phyloP scores from a whole-genome alignment of 2,797 vertebrate species.

The Rhynchonycteris naso region DNA sequence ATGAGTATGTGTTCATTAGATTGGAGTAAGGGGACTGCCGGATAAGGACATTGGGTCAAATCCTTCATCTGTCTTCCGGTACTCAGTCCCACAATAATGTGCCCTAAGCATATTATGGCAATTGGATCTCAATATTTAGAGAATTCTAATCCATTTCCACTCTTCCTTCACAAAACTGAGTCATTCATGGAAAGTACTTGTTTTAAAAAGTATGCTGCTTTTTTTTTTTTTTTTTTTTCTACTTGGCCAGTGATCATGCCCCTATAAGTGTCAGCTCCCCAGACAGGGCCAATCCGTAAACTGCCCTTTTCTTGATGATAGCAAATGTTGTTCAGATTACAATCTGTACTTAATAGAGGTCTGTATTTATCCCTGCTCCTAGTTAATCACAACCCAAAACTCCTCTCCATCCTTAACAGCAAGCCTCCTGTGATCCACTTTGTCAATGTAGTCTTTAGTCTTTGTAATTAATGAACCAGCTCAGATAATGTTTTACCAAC shows the following conservation, averaged over 20 bases:
- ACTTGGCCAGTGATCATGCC: not conserved
- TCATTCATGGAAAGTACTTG: slow-evolving; percentile 40
- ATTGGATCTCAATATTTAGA: slow-evolving; percentile 84
- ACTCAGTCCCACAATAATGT: slow-evolving; percentile 82
- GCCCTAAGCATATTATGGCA: slow-evolving; percentile 82
- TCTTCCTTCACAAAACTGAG: slow-evolving; percentile 46
- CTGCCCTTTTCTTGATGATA: slow-evolving; percentile 63
- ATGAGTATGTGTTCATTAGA: slow-evolving; percentile 85
- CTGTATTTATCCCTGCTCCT: slow-evolving; percentile 81
- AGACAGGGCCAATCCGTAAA: slow-evolving; percentile 46
- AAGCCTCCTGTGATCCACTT: slow-evolving; percentile 77
- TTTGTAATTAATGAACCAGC: slow-evolving; percentile 82
- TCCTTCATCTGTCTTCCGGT: slow-evolving; percentile 83
- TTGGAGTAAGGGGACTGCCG: slow-evolving; percentile 78
- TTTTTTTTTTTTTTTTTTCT: not conserved
- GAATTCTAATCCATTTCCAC: slow-evolving; percentile 81
- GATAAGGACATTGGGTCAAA: slow-evolving; percentile 85
- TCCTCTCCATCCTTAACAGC: slow-evolving; percentile 67
- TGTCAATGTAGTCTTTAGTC: slow-evolving; percentile 79
- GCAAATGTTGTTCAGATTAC: slow-evolving; percentile 74
- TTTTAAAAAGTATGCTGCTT: not conserved
- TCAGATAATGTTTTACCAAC: slow-evolving; percentile 80
- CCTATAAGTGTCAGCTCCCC: not conserved
- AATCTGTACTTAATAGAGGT: slow-evolving; percentile 74
- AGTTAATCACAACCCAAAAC: slow-evolving; percentile 80